A percentile compares a stretch with the other conserved stretches of the same genome.
Evolutionary conservation across 2,113 vertebrate species (phyloP).

Genomic region (Halcyon malimbica): DNA sequence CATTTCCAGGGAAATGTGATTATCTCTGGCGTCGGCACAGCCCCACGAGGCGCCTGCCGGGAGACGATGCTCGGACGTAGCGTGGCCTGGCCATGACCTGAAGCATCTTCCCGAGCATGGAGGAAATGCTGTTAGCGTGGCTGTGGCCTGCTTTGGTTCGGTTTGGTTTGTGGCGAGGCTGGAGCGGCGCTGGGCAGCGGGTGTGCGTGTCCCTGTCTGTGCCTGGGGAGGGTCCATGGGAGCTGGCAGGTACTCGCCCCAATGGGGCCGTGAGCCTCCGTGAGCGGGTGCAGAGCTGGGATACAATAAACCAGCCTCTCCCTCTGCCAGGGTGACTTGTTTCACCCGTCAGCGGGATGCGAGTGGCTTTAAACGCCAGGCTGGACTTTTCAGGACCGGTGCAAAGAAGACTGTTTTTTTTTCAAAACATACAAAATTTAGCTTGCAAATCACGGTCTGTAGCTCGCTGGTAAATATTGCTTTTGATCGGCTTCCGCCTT

Average conservation of each 20-base stretch:
- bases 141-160: neutral
- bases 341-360: rapidly evolving
- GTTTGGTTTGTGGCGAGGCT: neutral
- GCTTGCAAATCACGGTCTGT: neutral
- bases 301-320: neutral
- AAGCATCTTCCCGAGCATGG: rapidly evolving
- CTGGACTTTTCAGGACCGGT: neutral
- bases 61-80: rapidly evolving
- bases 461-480: neutral
- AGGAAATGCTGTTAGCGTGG: neutral
- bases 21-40: neutral
- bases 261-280: rapidly evolving
- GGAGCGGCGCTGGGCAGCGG: neutral
- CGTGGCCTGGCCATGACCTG: neutral
- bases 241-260: rapidly evolving
- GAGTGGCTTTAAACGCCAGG: neutral
- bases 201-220: rapidly evolving
- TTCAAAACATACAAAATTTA: neutral
- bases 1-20: neutral
- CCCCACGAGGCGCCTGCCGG: neutral
- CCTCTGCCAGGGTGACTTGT: rapidly evolving
- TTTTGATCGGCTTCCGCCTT: neutral
- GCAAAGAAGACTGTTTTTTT: neutral
- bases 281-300: rapidly evolving
- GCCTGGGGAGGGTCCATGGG: neutral